Conservation (phyloP, 2,888 invertebrate genomes). For the Drosophila suboccidentalis region DNA sequence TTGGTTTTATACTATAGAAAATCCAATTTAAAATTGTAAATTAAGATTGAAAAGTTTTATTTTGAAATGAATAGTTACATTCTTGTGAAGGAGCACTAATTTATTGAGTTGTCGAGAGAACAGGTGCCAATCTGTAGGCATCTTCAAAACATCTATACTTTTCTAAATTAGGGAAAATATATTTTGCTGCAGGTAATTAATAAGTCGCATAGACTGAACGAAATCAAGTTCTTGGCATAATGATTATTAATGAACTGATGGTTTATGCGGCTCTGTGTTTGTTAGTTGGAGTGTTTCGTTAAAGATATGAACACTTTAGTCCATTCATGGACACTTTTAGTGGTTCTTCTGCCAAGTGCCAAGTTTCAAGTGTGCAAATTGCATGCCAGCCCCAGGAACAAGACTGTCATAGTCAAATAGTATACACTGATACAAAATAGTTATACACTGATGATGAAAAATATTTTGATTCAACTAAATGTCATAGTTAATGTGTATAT, state of each 20-base stretch:
- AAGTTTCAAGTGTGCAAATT: conserved; percentile 45
- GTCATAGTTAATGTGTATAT: no score
- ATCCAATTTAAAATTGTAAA: no score
- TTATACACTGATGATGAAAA: no score
- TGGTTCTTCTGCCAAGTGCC: conserved; percentile 50
- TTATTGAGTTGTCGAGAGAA: no score
- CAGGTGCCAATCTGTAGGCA: no score
- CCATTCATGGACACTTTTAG: conserved; percentile 69
- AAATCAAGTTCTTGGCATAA: conserved; percentile 41
- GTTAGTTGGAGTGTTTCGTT: conserved; percentile 30
- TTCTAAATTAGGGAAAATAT: background rate
- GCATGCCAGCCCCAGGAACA: conserved; percentile 27
- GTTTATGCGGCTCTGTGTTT: conserved; percentile 21
- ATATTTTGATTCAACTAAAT: no score
- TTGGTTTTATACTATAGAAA: no score
- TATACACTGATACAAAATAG: conserved; percentile 3
- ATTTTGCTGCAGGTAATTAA: conserved; percentile 37
- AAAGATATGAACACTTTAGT: conserved; percentile 74
- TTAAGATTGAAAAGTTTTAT: no score
- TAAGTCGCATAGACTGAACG: conserved; percentile 35
- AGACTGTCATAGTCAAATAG: background rate
- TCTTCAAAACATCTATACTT: background rate
- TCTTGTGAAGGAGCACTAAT: no score
- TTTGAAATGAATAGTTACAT: no score
- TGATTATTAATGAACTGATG: conserved; percentile 48